Evolutionary conservation across 2,113 vertebrate genomes (phyloP).

Genomic region (Nothoprocta perdicaria): DNA sequence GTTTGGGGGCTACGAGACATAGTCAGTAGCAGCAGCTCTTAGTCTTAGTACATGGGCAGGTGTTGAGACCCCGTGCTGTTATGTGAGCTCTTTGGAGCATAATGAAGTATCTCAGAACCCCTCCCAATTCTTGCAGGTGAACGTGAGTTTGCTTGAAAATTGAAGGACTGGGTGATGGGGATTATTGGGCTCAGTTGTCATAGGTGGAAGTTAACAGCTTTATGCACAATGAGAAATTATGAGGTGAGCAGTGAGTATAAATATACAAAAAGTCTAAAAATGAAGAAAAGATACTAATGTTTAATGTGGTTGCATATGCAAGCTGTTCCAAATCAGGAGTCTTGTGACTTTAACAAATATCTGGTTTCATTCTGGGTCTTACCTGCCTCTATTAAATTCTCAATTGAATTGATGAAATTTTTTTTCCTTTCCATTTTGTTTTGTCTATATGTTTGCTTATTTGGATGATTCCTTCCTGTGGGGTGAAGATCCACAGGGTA

Average conservation of each 20-base stretch:
- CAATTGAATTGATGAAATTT: neutral
- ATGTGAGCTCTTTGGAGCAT: neutral
- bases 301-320: neutral
- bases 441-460: neutral
- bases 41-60: neutral
- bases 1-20: neutral
- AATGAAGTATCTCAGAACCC: neutral
- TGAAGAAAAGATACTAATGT: neutral
- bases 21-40: neutral
- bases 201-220: neutral
- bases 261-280: neutral
- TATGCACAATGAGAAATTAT: neutral
- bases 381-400: neutral
- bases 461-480: neutral
- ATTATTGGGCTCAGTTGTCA: neutral
- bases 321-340: neutral
- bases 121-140: neutral
- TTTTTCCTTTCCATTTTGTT: neutral
- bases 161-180: accelerated
- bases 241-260: neutral
- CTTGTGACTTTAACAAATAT: neutral
- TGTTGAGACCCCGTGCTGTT: neutral
- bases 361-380: neutral
- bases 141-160: neutral
- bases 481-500: neutral